A percentile compares a stretch with the other conserved stretches of the same genome.
These are phyloP conservation scores for Bubo blakistoni DNA, from an alignment of 2,113 vertebrate genomes.

Conservation along the genomic window DNA sequence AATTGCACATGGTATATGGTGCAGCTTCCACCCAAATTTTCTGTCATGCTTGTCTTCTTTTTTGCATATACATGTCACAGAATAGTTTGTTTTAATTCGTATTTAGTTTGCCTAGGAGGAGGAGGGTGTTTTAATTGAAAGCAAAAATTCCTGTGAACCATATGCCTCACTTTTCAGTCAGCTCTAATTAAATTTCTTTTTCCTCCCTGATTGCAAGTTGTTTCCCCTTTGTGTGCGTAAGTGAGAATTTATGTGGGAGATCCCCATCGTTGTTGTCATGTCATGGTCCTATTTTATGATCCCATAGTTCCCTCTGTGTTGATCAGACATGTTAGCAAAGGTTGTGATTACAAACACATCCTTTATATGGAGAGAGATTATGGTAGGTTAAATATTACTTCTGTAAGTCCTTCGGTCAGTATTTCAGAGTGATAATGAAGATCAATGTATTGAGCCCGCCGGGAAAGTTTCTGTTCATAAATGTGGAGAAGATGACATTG, in stretches of 20 bases:
- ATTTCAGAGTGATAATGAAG: background rate
- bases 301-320: background rate
- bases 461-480: background rate
- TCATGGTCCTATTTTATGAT: background rate
- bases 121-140: background rate
- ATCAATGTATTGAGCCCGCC: background rate
- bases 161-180: background rate
- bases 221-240: background rate
- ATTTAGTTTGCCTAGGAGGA: background rate
- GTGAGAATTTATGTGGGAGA: background rate
- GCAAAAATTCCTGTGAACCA: background rate
- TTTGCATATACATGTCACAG: background rate
- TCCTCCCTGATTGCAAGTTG: background rate
- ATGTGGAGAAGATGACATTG: background rate
- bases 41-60: background rate
- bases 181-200: slow-evolving; percentile 14
- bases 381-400: background rate
- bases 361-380: background rate
- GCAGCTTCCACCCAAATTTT: background rate
- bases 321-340: background rate
- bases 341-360: rapidly evolving
- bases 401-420: background rate
- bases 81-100: background rate
- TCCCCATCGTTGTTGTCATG: background rate
- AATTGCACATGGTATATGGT: background rate